Conservation (phyloP, 37 sponge, comb jelly and placozoan genomes). For the Halisarca cf. caerulea region DNA sequence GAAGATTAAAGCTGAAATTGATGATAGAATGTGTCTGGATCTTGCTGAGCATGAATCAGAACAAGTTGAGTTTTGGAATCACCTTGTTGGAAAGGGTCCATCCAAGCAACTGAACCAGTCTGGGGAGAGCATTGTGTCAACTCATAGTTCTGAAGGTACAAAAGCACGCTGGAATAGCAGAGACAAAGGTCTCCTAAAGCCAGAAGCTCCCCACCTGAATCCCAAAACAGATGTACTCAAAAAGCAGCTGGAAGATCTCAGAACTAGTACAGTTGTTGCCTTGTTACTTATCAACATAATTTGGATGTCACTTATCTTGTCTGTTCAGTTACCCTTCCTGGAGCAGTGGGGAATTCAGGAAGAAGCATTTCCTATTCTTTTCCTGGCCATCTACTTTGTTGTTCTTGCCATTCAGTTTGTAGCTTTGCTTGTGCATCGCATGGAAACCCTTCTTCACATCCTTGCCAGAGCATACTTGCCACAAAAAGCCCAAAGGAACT, state of each 20-base stretch:
- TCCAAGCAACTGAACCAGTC: no score
- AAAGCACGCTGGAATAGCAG: no score
- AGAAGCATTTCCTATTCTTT: conserved; percentile 42
- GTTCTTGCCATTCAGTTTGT: conserved; percentile 58
- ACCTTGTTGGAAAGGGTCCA: not conserved
- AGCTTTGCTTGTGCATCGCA: conserved; percentile 59
- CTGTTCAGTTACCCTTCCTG: conserved; percentile 34
- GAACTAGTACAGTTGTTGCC: conserved; percentile 40
- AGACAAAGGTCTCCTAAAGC: conserved; percentile 36
- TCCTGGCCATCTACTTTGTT: conserved; percentile 40
- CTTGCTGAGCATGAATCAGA: not conserved
- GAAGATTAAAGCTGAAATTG: no score
- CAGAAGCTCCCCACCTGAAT: conserved; percentile 38
- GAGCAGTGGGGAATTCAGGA: conserved; percentile 26
- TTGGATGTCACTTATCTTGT: conserved; percentile 60
- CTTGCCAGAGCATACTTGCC: conserved; percentile 35
- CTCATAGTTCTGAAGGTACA: no score
- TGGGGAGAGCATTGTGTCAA: no score
- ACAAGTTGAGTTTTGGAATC: conserved; percentile 53
- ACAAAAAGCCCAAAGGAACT: no score
- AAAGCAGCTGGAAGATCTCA: conserved; percentile 42
- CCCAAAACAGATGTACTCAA: conserved; percentile 35
- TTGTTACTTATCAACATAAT: conserved; percentile 71
- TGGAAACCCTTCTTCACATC: conserved; percentile 62
- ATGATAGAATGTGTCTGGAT: no score